A percentile compares a stretch with the other conserved stretches of the same genome.
Evolutionary conservation across 2,888 invertebrate species (phyloP).

Genomic region (Andrena praecox): DNA sequence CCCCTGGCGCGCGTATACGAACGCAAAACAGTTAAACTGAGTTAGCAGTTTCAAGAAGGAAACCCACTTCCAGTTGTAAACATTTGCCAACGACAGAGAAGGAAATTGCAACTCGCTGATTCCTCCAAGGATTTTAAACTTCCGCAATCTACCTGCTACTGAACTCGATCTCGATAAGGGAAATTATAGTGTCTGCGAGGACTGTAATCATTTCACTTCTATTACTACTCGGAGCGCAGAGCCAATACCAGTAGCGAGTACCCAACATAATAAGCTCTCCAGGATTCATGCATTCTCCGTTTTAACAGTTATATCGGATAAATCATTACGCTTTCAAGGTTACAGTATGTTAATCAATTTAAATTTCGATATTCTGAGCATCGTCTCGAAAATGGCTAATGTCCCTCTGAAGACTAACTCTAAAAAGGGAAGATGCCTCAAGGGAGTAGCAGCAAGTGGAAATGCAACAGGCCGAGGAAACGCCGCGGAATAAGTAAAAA

Average conservation of each 20-base stretch:
- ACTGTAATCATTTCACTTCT: constrained; percentile 49
- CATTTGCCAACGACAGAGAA: background rate
- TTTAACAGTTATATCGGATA: background rate
- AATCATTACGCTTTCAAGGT: background rate
- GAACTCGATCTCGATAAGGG: constrained; percentile 47
- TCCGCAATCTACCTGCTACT: constrained; percentile 31
- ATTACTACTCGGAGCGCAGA: constrained; percentile 2
- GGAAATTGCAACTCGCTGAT: constrained; percentile 8
- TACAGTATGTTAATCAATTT: too few species aligned
- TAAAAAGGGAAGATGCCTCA: background rate
- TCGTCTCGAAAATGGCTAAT: background rate
- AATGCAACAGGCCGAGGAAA: constrained; percentile 7
- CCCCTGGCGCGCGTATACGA: too few species aligned
- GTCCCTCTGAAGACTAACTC: background rate
- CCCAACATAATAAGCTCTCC: constrained; percentile 13
- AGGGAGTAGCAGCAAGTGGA: constrained; percentile 12
- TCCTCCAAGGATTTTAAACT: constrained; percentile 31
- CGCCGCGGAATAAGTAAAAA: constrained; percentile 30
- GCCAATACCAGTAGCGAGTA: constrained; percentile 30
- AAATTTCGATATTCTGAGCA: background rate
- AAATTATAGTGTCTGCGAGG: constrained; percentile 47
- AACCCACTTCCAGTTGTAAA: background rate
- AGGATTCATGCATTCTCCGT: background rate
- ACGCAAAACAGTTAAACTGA: background rate
- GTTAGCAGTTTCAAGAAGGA: background rate